Conservation (phyloP, 2,797 vertebrate genomes). For the Heliangelus exortis region DNA sequence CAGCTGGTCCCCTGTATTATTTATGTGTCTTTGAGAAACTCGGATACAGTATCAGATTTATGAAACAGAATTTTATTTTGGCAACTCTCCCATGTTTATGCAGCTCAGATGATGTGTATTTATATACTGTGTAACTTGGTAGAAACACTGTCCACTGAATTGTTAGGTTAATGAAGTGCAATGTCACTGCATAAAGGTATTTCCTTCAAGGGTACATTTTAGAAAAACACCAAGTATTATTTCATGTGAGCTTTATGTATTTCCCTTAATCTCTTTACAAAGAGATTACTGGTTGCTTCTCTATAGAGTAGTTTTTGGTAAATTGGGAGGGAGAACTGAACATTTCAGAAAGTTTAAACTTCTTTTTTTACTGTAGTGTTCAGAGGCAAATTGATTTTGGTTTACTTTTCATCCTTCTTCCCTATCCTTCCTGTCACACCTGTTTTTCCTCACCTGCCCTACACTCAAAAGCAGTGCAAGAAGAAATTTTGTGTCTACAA, state of each 20-base stretch:
- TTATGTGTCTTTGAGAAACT: constrained; percentile 36
- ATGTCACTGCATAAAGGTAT: not conserved
- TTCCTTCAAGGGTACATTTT: not conserved
- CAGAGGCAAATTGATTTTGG: not conserved
- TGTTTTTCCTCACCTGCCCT: not conserved
- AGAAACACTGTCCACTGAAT: not conserved
- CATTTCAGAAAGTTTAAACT: not conserved
- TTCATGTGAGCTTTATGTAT: not conserved
- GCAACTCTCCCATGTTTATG: constrained; percentile 23
- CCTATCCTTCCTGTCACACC: not conserved
- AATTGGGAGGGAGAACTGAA: not conserved
- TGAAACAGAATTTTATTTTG: not conserved
- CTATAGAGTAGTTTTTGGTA: not conserved
- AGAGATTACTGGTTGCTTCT: not conserved
- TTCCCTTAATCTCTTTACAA: not conserved
- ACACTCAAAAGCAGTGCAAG: not conserved
- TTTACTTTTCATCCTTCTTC: not conserved
- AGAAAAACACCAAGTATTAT: not conserved
- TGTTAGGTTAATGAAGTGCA: not conserved
- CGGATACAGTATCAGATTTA: not conserved
- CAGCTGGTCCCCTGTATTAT: constrained; percentile 8
- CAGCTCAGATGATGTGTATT: not conserved
- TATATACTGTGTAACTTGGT: not conserved
- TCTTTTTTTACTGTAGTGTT: not conserved
- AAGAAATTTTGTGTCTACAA: not conserved